phyloP scores from a whole-genome alignment of 2,113 vertebrate genomes.

The Balaeniceps rex region DNA sequence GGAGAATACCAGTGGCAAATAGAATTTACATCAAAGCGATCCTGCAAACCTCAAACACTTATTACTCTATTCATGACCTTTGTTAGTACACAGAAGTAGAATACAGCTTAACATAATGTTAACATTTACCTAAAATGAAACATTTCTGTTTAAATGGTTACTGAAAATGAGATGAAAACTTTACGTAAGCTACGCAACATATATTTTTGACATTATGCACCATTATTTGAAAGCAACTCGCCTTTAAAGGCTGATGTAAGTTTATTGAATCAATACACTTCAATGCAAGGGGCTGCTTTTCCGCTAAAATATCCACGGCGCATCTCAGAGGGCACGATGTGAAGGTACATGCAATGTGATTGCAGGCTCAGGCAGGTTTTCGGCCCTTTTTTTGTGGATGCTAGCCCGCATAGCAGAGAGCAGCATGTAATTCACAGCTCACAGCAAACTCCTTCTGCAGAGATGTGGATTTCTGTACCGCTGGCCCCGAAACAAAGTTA shows the following conservation, averaged over 20 bases:
- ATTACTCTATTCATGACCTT: slow-evolving; percentile 56
- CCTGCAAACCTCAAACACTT: slow-evolving; percentile 58
- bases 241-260: neutral
- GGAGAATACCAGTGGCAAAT: slow-evolving; percentile 63
- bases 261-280: slow-evolving; percentile 32
- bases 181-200: neutral
- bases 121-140: slow-evolving; percentile 38
- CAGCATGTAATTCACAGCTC: neutral
- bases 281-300: neutral
- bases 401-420: slow-evolving; percentile 20
- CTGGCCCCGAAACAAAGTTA: neutral
- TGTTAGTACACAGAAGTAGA: slow-evolving; percentile 61
- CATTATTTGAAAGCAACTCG: slow-evolving; percentile 3
- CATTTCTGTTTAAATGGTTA: slow-evolving; percentile 35
- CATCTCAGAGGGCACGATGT: neutral
- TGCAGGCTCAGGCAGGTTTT: neutral
- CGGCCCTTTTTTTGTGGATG: neutral
- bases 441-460: neutral
- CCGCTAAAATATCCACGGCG: slow-evolving; percentile 1
- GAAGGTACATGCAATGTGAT: neutral
- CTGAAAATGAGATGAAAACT: slow-evolving; percentile 54
- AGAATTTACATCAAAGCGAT: slow-evolving; percentile 67
- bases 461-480: neutral
- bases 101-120: slow-evolving; percentile 31
- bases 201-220: neutral